These are phyloP conservation scores for Melanaphis sacchari DNA, from an alignment of 1,140 invertebrate species.

Conservation along the genomic window DNA sequence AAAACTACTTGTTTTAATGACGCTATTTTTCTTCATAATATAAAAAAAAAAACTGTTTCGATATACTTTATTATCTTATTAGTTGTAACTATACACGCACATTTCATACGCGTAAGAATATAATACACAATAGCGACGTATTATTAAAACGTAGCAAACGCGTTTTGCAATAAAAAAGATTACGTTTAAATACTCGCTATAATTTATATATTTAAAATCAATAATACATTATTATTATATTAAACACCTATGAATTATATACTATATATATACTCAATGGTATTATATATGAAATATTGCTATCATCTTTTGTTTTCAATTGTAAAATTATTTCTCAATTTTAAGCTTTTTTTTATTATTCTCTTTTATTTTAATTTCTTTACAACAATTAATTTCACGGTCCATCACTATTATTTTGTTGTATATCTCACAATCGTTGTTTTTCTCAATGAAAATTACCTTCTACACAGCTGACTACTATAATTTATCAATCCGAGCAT, in stretches of 20 bases:
- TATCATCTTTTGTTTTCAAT: background rate
- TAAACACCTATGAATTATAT: too few relatives aligned
- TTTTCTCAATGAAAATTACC: background rate
- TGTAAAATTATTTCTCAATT: background rate
- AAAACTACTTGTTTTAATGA: slow-evolving; percentile 3
- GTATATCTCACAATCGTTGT: background rate
- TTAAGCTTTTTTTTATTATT: background rate
- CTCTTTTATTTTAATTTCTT: background rate
- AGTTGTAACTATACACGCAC: background rate
- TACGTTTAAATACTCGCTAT: background rate
- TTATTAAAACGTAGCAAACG: background rate
- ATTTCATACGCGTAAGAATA: background rate
- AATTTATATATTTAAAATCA: background rate
- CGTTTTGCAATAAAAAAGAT: background rate
- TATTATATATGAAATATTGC: background rate
- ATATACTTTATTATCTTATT: background rate
- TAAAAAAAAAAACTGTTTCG: background rate
- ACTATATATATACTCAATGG: background rate
- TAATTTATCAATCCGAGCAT: background rate
- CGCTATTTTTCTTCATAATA: background rate
- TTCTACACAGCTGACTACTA: background rate
- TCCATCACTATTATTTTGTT: background rate
- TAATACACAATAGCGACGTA: background rate
- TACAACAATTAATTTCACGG: background rate
- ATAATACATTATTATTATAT: too few relatives aligned